phyloP scores from a whole-genome alignment of 2,797 vertebrate species.

The Bradypodion ventrale region DNA sequence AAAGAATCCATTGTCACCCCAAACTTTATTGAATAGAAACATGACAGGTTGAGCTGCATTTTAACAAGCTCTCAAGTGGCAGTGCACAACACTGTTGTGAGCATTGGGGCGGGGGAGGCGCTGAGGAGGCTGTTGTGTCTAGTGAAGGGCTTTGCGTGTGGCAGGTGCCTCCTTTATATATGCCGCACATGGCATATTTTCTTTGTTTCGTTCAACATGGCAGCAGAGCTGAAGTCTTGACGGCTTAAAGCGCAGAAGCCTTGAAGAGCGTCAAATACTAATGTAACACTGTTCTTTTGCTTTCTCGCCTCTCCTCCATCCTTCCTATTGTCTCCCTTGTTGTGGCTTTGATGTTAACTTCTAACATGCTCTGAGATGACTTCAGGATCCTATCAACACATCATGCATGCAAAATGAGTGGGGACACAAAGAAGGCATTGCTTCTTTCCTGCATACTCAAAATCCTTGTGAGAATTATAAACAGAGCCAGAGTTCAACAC shows the following conservation, averaged over 20 bases:
- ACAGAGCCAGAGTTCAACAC: neutral
- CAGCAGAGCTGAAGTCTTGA: constrained; percentile 59
- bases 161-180: neutral
- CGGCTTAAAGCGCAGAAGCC: constrained; percentile 75
- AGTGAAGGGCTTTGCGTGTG: fast-evolving
- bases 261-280: constrained; percentile 68
- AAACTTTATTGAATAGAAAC: neutral
- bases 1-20: neutral
- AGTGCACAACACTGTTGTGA: neutral
- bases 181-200: neutral
- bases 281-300: constrained; percentile 70
- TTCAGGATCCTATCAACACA: constrained; percentile 79
- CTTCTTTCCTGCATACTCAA: neutral
- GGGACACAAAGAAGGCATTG: constrained; percentile 36
- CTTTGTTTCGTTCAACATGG: constrained; percentile 26
- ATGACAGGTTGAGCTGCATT: neutral
- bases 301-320: neutral
- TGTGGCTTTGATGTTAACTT: constrained; percentile 72
- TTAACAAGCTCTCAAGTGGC: neutral
- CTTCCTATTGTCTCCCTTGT: constrained; percentile 48
- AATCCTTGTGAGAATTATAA: neutral
- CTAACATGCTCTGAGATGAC: constrained; percentile 66
- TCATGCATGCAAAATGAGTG: constrained; percentile 73
- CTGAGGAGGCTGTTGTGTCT: neutral
- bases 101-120: neutral